A percentile compares a stretch with the other conserved stretches of the same genome.
Evolutionary conservation across 2,797 vertebrate species (phyloP).

Genomic region (Propithecus deckenii): DNA sequence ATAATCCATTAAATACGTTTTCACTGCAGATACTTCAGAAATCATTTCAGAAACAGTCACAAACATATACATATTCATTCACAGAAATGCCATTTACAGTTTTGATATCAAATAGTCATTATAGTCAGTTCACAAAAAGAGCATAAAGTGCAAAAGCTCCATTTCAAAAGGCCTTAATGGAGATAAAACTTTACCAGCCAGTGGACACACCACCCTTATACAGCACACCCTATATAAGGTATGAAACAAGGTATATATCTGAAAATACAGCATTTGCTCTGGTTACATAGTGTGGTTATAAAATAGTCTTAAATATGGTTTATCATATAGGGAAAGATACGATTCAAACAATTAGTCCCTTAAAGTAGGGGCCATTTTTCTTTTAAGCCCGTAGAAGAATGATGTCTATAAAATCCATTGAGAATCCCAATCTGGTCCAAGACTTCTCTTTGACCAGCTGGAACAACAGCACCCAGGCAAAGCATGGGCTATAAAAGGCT

Average conservation of each 20-base stretch:
- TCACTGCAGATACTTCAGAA: background rate
- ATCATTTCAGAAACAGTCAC: conserved; percentile 37
- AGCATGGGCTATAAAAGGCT: background rate
- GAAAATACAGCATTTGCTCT: conserved; percentile 10
- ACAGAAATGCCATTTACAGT: conserved; percentile 47
- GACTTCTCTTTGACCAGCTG: background rate
- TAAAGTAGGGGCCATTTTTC: background rate
- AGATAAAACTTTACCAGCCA: background rate
- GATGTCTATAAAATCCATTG: background rate
- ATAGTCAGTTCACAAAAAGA: conserved; percentile 47
- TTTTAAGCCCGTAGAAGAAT: background rate
- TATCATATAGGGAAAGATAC: conserved; percentile 41
- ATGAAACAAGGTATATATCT: background rate
- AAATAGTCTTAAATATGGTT: conserved; percentile 25
- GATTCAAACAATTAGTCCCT: background rate
- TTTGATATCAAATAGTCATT: conserved; percentile 49
- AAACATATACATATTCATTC: conserved; percentile 22
- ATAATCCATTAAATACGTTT: background rate
- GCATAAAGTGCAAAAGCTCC: conserved; percentile 74
- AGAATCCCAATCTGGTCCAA: background rate
- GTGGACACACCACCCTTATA: background rate
- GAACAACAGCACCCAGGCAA: background rate
- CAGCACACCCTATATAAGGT: background rate
- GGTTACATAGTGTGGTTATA: background rate
- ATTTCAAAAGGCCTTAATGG: conserved; percentile 40